A percentile compares a stretch with the other conserved stretches of the same genome.
Evolutionary conservation across 2,113 vertebrate genomes (phyloP).

Genomic region (Brevimyrus niger): DNA sequence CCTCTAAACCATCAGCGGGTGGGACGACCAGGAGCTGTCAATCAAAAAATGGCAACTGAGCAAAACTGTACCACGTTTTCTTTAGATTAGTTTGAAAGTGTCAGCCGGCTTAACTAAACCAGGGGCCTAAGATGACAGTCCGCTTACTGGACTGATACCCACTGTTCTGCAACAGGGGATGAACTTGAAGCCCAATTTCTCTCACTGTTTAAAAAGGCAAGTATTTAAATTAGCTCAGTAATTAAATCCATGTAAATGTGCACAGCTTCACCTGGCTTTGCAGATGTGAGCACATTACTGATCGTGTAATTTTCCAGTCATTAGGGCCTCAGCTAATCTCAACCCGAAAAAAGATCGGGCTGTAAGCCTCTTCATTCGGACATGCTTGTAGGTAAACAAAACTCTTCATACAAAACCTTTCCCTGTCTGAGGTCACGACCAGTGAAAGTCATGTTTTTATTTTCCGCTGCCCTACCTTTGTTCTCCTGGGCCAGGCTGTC

Average conservation of each 20-base stretch:
- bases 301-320: background rate
- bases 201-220: background rate
- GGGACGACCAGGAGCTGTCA: background rate
- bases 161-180: background rate
- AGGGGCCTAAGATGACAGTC: background rate
- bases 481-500: constrained; percentile 94
- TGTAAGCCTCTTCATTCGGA: background rate
- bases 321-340: background rate
- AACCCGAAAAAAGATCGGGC: background rate
- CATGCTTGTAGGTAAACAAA: background rate
- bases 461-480: constrained; percentile 62
- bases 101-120: background rate
- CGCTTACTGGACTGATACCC: background rate
- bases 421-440: too few relatives aligned
- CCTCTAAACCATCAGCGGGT: background rate
- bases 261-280: background rate
- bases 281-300: background rate
- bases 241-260: background rate
- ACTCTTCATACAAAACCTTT: background rate
- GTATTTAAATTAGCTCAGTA: background rate
- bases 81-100: background rate
- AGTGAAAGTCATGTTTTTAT: background rate
- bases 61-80: background rate
- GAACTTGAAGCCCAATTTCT: background rate
- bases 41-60: background rate